phyloP scores from a whole-genome alignment of 2,888 invertebrate genomes.

The Phengaris alcon region DNA sequence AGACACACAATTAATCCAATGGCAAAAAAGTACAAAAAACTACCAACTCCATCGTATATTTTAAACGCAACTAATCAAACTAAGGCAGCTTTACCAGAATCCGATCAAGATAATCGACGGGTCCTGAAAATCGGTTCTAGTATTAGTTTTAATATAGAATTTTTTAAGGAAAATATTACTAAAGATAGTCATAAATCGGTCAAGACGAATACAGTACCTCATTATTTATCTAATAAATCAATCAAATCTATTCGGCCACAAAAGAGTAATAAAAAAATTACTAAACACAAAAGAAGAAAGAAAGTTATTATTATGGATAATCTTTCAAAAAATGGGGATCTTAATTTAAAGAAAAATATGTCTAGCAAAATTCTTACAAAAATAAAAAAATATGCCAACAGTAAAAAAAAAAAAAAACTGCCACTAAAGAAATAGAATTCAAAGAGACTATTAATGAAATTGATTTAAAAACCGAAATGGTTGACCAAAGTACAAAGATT shows the following conservation, averaged over 20 bases:
- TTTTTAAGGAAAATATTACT: conserved; percentile 38
- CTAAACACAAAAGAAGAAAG: background rate
- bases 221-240: background rate
- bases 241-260: background rate
- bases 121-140: conserved; percentile 41
- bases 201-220: background rate
- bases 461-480: background rate
- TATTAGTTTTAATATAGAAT: conserved; percentile 41
- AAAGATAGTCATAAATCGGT: background rate
- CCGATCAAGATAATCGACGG: conserved; percentile 31
- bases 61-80: no score
- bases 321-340: background rate
- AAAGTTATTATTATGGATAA: conserved; percentile 1
- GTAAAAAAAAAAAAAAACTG: background rate
- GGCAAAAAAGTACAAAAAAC: conserved; percentile 17
- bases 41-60: no score
- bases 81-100: background rate
- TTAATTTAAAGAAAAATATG: background rate
- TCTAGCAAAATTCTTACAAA: background rate
- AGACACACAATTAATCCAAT: background rate
- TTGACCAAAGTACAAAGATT: conserved; percentile 26
- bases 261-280: background rate
- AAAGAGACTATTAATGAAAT: background rate
- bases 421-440: background rate
- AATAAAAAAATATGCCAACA: background rate